Conservation (phyloP, 2,113 vertebrate species). For the Myodes glareolus region DNA sequence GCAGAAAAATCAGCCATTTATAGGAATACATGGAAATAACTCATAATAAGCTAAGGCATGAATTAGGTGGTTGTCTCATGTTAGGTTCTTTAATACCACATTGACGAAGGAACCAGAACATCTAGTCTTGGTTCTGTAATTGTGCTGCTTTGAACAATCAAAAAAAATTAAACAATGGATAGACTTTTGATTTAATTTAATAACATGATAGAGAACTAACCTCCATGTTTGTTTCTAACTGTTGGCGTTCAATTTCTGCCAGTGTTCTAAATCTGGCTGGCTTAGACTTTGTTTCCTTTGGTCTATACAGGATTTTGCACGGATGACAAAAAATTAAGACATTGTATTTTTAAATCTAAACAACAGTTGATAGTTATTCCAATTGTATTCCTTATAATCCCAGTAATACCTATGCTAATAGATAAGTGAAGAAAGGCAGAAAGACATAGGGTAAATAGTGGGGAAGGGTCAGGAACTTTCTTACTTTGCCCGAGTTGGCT, state of each 20-base stretch:
- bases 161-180: not conserved
- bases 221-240: not conserved
- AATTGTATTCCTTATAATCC: not conserved
- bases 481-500: not conserved
- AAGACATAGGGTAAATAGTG: not conserved
- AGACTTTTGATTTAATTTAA: constrained; percentile 12
- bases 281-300: not conserved
- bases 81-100: not conserved
- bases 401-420: not conserved
- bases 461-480: not conserved
- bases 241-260: not conserved
- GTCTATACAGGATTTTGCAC: not conserved
- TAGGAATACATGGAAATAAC: not conserved
- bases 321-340: constrained; percentile 13
- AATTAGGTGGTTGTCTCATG: not conserved
- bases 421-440: not conserved
- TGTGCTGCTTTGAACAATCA: not conserved
- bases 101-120: not conserved
- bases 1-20: not conserved
- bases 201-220: not conserved
- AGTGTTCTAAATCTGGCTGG: not conserved
- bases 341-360: constrained; percentile 7
- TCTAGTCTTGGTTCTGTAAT: constrained; percentile 21
- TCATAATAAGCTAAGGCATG: not conserved
- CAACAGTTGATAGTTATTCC: not conserved